Conservation (phyloP, 2,113 vertebrate genomes). For the Menura novaehollandiae region DNA sequence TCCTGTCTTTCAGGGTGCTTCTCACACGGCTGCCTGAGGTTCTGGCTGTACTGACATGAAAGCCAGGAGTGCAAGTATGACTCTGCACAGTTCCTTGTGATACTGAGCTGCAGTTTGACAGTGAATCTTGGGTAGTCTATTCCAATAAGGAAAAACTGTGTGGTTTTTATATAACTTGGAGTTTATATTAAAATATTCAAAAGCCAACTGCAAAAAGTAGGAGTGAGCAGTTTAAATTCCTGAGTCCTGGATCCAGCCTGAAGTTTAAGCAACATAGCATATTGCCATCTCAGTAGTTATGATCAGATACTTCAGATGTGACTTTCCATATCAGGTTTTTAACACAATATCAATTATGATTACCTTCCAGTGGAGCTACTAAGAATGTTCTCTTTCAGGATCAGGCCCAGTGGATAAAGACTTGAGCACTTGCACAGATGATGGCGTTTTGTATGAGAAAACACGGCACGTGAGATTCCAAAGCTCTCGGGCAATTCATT, state of each 20-base stretch:
- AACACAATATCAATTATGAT: background rate
- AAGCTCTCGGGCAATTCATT: background rate
- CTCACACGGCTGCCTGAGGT: background rate
- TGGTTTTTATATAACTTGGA: background rate
- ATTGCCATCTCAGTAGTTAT: background rate
- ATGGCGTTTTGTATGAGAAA: background rate
- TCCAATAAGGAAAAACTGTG: background rate
- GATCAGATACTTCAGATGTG: background rate
- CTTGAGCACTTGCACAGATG: fast-evolving
- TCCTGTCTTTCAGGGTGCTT: background rate
- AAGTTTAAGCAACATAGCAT: background rate
- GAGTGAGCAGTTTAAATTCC: background rate
- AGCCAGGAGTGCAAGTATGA: background rate
- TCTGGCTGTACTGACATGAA: background rate
- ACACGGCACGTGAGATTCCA: too few relatives aligned
- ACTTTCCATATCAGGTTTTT: background rate
- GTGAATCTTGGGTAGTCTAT: background rate
- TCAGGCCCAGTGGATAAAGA: background rate
- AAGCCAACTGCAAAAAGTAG: background rate
- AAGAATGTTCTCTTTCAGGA: background rate
- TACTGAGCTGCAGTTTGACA: background rate
- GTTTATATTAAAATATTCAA: background rate
- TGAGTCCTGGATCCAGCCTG: background rate
- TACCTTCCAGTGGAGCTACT: background rate
- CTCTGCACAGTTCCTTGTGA: background rate